Percentiles rank a stretch among this genome's conserved stretches.
These are phyloP conservation scores for Drosophila pseudoobscura DNA, from an alignment of 1,140 invertebrate species.

Conservation along the genomic window DNA sequence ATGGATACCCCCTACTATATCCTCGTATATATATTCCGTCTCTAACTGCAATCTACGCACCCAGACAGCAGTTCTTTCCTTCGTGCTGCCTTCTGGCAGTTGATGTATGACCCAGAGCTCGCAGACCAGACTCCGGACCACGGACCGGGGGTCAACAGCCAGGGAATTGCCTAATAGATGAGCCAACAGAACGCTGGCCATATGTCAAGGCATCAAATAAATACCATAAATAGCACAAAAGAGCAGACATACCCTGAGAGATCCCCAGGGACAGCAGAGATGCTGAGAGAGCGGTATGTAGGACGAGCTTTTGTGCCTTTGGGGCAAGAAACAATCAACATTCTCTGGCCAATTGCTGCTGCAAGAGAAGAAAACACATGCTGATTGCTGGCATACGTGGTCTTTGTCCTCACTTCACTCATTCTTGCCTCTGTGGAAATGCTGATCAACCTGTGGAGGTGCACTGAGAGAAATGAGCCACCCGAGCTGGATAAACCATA, in stretches of 20 bases:
- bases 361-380: neutral
- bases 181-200: slow-evolving; percentile 66
- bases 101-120: slow-evolving; percentile 57
- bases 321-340: slow-evolving; percentile 35
- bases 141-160: slow-evolving; percentile 53
- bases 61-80: too few relatives aligned
- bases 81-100: slow-evolving; percentile 30
- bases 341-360: slow-evolving; percentile 21
- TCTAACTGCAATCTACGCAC: slow-evolving; percentile 51
- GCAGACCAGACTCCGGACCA: neutral
- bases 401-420: too few relatives aligned
- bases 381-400: too few relatives aligned
- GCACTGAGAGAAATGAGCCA: too few relatives aligned
- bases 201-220: slow-evolving; percentile 70
- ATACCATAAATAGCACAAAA: slow-evolving; percentile 70
- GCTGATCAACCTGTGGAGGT: too few relatives aligned
- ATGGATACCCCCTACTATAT: slow-evolving; percentile 8
- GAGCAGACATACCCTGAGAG: slow-evolving; percentile 10
- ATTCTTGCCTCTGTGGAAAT: too few relatives aligned
- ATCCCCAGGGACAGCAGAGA: too few relatives aligned
- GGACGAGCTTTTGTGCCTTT: slow-evolving; percentile 5
- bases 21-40: too few relatives aligned
- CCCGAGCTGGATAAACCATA: too few relatives aligned
- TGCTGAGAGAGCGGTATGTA: neutral
- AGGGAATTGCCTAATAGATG: slow-evolving; percentile 66